Conservation (phyloP, 2,113 vertebrate species). For the Laticauda colubrina region DNA sequence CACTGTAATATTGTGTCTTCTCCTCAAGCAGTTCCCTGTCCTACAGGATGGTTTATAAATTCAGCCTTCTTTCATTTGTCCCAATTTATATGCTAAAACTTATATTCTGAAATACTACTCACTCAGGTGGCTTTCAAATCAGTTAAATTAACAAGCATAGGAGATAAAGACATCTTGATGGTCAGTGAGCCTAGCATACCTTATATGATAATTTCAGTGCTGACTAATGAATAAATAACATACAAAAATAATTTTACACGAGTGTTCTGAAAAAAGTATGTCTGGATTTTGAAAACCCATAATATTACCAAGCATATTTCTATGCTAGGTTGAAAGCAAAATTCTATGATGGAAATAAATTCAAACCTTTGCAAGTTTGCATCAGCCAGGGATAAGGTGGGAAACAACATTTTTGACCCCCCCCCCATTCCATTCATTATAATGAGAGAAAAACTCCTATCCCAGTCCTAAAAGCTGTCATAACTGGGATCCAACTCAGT, state of each 20-base stretch:
- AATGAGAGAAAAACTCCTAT: not conserved
- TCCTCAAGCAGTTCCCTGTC: not conserved
- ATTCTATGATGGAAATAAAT: not conserved
- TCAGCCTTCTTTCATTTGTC: not conserved
- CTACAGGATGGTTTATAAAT: not conserved
- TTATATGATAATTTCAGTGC: not conserved
- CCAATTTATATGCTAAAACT: not conserved
- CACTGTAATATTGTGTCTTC: not conserved
- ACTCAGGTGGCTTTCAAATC: not conserved
- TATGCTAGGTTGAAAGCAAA: not conserved
- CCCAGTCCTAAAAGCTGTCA: not conserved
- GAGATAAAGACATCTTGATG: not conserved
- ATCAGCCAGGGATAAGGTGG: not conserved
- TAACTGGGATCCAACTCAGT: not conserved
- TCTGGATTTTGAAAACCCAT: not conserved
- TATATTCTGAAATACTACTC: not conserved
- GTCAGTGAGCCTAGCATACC: not conserved
- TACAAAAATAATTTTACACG: not conserved
- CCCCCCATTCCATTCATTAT: not conserved
- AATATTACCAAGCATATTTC: not conserved
- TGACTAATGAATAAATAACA: too few relatives aligned
- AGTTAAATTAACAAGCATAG: not conserved
- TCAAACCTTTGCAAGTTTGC: not conserved
- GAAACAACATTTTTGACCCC: not conserved
- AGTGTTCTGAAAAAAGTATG: not conserved